phyloP scores from a whole-genome alignment of 2,888 invertebrate genomes.

The Nycteola revayana region DNA sequence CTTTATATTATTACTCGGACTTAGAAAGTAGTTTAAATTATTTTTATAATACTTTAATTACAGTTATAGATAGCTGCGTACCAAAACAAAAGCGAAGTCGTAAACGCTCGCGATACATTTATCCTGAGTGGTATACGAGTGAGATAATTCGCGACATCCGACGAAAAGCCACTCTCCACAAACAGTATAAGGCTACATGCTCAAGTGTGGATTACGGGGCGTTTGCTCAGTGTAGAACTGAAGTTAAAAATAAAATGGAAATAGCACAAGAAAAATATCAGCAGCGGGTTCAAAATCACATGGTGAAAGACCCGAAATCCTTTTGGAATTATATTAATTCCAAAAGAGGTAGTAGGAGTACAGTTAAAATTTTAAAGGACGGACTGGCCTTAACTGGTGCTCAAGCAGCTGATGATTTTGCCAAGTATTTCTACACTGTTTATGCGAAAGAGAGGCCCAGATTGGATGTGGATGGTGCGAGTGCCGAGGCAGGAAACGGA shows the following conservation, averaged over 20 bases:
- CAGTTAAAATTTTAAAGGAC: not conserved
- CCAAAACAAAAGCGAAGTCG: not conserved
- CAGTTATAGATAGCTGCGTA: not conserved
- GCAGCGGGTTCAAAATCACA: not conserved
- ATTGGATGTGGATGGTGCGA: not conserved
- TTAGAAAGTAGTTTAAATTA: not conserved
- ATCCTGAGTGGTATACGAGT: not conserved
- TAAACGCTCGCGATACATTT: not conserved
- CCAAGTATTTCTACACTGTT: slow-evolving; percentile 4
- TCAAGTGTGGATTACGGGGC: slow-evolving; percentile 1
- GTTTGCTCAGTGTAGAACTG: slow-evolving; percentile 6
- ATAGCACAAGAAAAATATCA: slow-evolving; percentile 2
- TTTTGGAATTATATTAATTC: too few species aligned
- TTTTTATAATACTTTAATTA: not conserved
- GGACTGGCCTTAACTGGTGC: not conserved
- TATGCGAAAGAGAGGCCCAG: not conserved
- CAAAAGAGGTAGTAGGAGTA: slow-evolving; percentile 3
- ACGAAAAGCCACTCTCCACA: not conserved
- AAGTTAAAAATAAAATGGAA: slow-evolving; percentile 1
- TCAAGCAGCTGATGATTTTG: not conserved
- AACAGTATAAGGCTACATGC: not conserved
- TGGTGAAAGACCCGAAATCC: slow-evolving; percentile 1
- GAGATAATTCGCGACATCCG: not conserved
- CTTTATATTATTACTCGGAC: not conserved
- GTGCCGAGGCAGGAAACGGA: not conserved